These are phyloP conservation scores for Melangyna quadrimaculata DNA, from an alignment of 2,888 invertebrate genomes.

Conservation along the genomic window DNA sequence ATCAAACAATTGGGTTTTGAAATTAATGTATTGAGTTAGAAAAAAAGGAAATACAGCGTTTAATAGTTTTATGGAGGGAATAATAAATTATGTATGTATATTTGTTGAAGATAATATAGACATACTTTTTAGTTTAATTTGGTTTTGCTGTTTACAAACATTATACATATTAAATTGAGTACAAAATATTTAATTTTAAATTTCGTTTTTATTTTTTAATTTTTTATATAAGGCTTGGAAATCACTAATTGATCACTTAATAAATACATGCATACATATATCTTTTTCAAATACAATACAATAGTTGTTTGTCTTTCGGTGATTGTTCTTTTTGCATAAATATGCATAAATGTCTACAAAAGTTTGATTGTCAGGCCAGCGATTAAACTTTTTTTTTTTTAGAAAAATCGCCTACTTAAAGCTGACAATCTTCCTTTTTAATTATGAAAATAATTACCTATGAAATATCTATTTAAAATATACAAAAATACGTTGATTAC, in stretches of 20 bases:
- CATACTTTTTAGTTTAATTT: constrained; percentile 23
- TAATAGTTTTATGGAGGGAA: constrained; percentile 1
- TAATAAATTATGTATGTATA: background rate
- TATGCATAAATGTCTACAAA: constrained; percentile 25
- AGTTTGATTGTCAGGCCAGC: constrained; percentile 46
- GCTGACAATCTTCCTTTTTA: constrained; percentile 32
- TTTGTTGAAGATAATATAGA: background rate
- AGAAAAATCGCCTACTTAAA: constrained; percentile 35
- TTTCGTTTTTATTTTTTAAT: constrained; percentile 24
- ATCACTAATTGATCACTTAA: constrained; percentile 62
- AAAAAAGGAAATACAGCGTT: background rate
- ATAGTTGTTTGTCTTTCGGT: constrained; percentile 32
- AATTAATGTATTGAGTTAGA: background rate
- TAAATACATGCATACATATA: background rate
- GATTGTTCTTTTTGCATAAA: constrained; percentile 50
- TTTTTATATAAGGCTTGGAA: constrained; percentile 61
- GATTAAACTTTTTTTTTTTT: constrained; percentile 1
- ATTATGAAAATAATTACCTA: constrained; percentile 44
- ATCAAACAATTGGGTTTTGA: background rate
- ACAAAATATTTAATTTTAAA: constrained; percentile 51
- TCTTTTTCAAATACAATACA: constrained; percentile 18
- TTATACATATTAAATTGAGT: constrained; percentile 43
- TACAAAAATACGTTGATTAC: constrained; percentile 56
- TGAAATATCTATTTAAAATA: constrained; percentile 28
- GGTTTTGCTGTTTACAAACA: constrained; percentile 31